Evolutionary conservation across 2,888 invertebrate genomes (phyloP), one percentile per base, ranked within the genome.

Genomic region (Plagodis pulveraria): DNA sequence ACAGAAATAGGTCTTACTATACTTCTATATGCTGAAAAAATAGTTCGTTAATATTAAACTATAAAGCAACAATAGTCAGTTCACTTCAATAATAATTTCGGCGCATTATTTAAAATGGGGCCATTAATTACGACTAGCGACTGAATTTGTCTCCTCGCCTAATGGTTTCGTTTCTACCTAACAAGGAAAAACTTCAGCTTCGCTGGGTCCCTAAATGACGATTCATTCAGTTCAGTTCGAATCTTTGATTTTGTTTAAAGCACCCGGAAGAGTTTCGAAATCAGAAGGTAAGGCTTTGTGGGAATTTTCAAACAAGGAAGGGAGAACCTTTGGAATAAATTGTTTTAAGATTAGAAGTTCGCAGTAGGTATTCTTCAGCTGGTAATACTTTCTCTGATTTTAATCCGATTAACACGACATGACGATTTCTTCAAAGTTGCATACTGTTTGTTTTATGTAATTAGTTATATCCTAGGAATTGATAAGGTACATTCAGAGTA

Each of bases 231-330:
- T 41, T 54, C 36, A 9, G 32, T 48, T 48, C 32, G 36, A 38
- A 45, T 51, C 50, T 58, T 58, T 64, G 58, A 65, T 65, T 67
- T 53, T 42, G 58, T 64, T 62, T 67, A 62, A 63, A 62, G 54
- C 54, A 33, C 54, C 55, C 41, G 54, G 50, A 51, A 56, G 62
- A 56, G 45, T 56, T 50, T 32, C 11, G 22, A 32, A 50, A 53
- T 49, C 53, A 53, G 49, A 42, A 40, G 48, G 40, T 49, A 58
- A 34, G 43, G 36, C 43, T 22, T 10, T 32, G 8, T 6, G 40
- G 41, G 44, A 53, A 44, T 44, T 49, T 22, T 35, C 12, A 33
- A 38, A 22, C 6, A 7, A 45, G 32, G 32, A 48, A 6, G 32
- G 9, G 6, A 10, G 22, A 32, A 7, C 35, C 22, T 5, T 22